Base-by-base conservation (phyloP, 2,113 vertebrate species). In the Chauna torquata region DNA sequence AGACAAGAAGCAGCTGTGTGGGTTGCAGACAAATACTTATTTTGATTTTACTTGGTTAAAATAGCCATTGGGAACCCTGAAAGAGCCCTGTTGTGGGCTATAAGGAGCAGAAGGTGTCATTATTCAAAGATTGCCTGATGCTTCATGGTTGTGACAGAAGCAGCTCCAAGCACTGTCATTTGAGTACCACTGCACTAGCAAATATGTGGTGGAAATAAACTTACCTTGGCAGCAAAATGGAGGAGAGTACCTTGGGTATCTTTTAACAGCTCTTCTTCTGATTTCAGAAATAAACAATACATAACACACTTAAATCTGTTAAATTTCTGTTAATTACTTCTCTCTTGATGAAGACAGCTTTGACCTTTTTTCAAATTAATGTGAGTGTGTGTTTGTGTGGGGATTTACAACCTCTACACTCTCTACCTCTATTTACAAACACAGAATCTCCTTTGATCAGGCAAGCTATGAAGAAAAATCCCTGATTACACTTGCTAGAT, bases 31-130 rank as follows among this genome's bases (percentile, higher is more conserved):
- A 92, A 93, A 94, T 77, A 50, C 9, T 94, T 90, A 82, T 91
- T 95, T 92, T 86, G 38, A 49, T 70, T 94, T 96, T 91, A 82
- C 24, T 96, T 92, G 58, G 49, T 52, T 82, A 82, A 95, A 91
- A 82, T 66, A 64, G 55, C 68, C 81, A 42, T 89, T 77, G 62
- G 84, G 27, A 95, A 66, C 15, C 32, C 66, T 72, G 32, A 34
- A 94, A 77, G 49, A 88, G 28, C 64, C 55, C 80, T 90, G 5
- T 83, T 91, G 75, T 68, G 55, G 68, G 81, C 91, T 90, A 40
- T 10, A 82, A 92, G 71, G 52, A 92, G 59, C 82, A 97, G 87
- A 95, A 96, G 38, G 72, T 86, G 90, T 85, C 96, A 87, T 36
- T 62, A 49, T 36, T 94, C 50, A 27, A 66, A 94, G 68, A 65